Base-by-base conservation (phyloP, 2,113 vertebrate genomes). In the Chlorodrepanis virens region DNA sequence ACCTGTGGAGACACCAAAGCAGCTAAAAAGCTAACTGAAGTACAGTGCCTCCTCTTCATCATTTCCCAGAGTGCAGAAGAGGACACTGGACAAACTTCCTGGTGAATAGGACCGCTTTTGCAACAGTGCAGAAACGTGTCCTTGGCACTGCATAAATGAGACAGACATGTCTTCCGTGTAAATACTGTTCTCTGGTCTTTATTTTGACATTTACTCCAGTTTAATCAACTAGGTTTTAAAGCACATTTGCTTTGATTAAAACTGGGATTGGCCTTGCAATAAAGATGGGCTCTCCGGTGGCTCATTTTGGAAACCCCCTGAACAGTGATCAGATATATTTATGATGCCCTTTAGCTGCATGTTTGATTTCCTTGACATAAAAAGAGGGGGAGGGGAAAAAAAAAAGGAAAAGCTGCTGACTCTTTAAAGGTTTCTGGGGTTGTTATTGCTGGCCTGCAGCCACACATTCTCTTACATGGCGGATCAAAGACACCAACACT, bases 291-390 rank as follows among this genome's bases (percentile, higher is more conserved):
- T 97, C 96, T 97, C 95, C 63, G 93, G 91, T 97, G 92, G 68
- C 83, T 97, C 89, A 76, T 96, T 96, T 91, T 94, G 85, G 87
- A 89, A 87, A 87, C 5, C 42, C 79, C 68, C 81, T 86, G 81
- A 96, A 97, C 90, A 89, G 78, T 87, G 90, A 97, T 94, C 96
- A 93, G 92, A 93, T 96, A 90, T 97, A 98, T 98, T 98, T 97
- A 97, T 97, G 96, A 97, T 87, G 93, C 94, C 96, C 87, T 97
- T 96, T 95, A 96, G 94, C 94, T 93, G 92, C 65, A 72, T 93
- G 88, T 96, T 96, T 97, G 96, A 97, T 97, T 98, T 97, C 84
- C 84, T 93, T 92, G 87, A 98, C 93, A 97, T 96, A 95, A 96
- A 97, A 96, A 83, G 65, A 14, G 61, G 40, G 24, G 33, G 31